Conservation (phyloP, 2,888 invertebrate genomes). For the Microchrysa polita region DNA sequence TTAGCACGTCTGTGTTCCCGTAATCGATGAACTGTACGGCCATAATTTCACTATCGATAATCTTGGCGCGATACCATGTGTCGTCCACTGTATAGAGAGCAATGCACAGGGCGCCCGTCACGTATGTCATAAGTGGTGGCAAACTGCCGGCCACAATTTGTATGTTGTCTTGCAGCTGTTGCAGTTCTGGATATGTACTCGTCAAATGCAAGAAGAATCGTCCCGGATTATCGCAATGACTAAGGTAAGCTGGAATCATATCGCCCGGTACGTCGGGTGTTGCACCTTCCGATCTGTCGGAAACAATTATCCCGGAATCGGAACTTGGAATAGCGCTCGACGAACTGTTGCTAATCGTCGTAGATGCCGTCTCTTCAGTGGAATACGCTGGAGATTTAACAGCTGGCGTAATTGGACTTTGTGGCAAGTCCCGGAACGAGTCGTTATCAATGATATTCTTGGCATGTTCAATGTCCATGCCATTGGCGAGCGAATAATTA, state of each 20-base stretch:
- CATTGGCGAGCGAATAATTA: slow-evolving; percentile 55
- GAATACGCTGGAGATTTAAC: neutral
- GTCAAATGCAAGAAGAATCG: slow-evolving; percentile 78
- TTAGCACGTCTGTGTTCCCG: slow-evolving; percentile 80
- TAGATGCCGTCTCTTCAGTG: neutral
- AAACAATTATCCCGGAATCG: slow-evolving; percentile 3
- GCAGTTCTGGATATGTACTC: slow-evolving; percentile 68
- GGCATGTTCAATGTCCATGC: slow-evolving; percentile 58
- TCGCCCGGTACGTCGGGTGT: neutral
- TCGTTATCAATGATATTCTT: slow-evolving; percentile 57
- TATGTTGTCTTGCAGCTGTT: slow-evolving; percentile 72
- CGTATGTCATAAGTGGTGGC: slow-evolving; percentile 68
- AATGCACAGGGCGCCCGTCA: slow-evolving; percentile 72
- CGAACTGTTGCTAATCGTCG: neutral
- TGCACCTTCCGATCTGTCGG: neutral
- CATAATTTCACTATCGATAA: slow-evolving; percentile 82
- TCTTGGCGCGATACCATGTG: slow-evolving; percentile 91
- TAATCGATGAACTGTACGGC: slow-evolving; percentile 82
- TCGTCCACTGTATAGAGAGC: slow-evolving; percentile 86
- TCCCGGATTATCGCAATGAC: slow-evolving; percentile 79
- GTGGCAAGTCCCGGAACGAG: neutral
- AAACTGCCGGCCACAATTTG: slow-evolving; percentile 69
- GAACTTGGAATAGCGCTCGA: neutral
- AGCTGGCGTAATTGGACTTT: slow-evolving; percentile 1
- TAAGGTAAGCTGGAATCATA: slow-evolving; percentile 68